Evolutionary conservation across 1,140 invertebrate species (phyloP).

Genomic region (Xylocopa sonorina): DNA sequence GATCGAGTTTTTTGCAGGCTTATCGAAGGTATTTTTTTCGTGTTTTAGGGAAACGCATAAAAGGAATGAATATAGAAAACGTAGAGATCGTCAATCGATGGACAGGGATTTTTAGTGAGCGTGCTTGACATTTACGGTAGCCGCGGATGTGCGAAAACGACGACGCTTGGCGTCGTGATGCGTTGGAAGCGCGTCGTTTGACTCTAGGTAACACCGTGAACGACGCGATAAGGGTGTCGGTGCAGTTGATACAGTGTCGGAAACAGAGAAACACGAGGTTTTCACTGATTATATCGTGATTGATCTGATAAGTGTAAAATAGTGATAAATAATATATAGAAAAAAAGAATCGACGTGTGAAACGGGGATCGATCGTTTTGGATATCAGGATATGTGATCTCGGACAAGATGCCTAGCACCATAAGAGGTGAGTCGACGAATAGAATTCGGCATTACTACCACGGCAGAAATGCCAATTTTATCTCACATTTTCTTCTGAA

Average conservation of each 20-base stretch:
- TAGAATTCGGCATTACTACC: neutral
- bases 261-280: conserved; percentile 38
- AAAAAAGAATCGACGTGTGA: conserved; percentile 45
- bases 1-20: neutral
- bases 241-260: conserved; percentile 47
- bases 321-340: no score
- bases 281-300: conserved; percentile 35
- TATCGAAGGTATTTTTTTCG: no score
- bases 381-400: conserved; percentile 78
- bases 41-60: neutral
- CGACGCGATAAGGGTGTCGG: conserved; percentile 29
- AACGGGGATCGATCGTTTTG: conserved; percentile 55
- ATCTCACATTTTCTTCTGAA: neutral
- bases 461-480: neutral
- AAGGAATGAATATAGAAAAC: conserved; percentile 13
- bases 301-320: conserved; percentile 46
- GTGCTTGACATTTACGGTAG: conserved; percentile 25
- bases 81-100: conserved; percentile 31
- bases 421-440: conserved; percentile 81
- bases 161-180: conserved; percentile 35
- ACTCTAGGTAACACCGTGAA: conserved; percentile 19
- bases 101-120: conserved; percentile 14
- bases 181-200: conserved; percentile 30
- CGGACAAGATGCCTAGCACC: conserved; percentile 82
- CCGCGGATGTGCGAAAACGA: conserved; percentile 34